phyloP scores from a whole-genome alignment of 2,797 vertebrate species.

The Lates japonicus region DNA sequence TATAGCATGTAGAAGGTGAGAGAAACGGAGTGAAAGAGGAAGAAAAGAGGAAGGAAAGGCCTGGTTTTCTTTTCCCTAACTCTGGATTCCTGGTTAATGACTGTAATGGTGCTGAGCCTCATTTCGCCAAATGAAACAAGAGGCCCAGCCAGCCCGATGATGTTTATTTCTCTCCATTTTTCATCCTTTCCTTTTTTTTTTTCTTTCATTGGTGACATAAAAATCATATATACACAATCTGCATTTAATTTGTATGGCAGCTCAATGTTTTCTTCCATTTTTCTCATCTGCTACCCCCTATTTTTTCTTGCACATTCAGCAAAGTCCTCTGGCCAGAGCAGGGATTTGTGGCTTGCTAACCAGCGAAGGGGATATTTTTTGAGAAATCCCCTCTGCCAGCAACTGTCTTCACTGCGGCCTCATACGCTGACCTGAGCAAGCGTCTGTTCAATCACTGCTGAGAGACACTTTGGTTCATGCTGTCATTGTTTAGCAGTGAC shows the following conservation, averaged over 20 bases:
- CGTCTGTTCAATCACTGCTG: conserved; percentile 56
- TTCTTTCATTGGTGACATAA: conserved; percentile 68
- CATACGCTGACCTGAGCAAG: conserved; percentile 71
- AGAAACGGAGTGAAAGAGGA: conserved; percentile 37
- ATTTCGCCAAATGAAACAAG: conserved; percentile 87
- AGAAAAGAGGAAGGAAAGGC: conserved; percentile 67
- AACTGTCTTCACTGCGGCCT: conserved; percentile 69
- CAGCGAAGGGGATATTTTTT: conserved; percentile 80
- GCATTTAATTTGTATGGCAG: conserved; percentile 82
- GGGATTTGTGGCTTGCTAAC: conserved; percentile 82
- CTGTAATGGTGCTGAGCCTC: conserved; percentile 78
- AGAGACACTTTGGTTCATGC: conserved; percentile 23
- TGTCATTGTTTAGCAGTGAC: conserved; percentile 39
- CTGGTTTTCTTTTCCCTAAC: conserved; percentile 73
- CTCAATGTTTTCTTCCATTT: conserved; percentile 63
- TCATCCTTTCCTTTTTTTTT: conserved; percentile 76
- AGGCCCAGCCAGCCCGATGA: conserved; percentile 76
- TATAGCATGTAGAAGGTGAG: conserved; percentile 37
- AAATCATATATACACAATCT: conserved; percentile 81
- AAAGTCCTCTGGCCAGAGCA: conserved; percentile 74
- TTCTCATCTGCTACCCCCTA: conserved; percentile 47
- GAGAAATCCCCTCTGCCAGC: conserved; percentile 78
- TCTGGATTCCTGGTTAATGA: conserved; percentile 88
- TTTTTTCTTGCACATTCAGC: conserved; percentile 83
- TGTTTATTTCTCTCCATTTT: conserved; percentile 87